Percentiles rank a stretch among this genome's conserved stretches.
These are phyloP conservation scores for Falco columbarius DNA, from an alignment of 2,797 vertebrate species.

Conservation along the genomic window DNA sequence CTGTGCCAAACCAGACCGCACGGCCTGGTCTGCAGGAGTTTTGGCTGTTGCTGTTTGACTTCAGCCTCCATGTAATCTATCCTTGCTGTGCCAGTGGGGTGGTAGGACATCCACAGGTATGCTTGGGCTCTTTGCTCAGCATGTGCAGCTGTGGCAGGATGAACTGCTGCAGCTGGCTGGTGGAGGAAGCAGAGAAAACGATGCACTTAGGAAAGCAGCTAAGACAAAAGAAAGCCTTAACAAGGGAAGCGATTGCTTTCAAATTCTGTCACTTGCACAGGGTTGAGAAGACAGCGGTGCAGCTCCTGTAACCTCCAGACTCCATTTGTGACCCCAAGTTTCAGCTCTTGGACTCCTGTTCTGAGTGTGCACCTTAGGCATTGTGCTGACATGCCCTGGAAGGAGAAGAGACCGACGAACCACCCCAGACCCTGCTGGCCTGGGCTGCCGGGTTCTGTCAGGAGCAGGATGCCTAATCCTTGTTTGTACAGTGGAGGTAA, in stretches of 20 bases:
- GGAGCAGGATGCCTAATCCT: neutral
- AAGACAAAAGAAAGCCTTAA: neutral
- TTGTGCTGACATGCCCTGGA: rapidly evolving
- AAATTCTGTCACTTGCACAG: neutral
- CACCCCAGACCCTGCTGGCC: neutral
- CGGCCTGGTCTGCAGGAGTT: neutral
- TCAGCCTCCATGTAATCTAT: neutral
- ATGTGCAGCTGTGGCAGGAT: neutral
- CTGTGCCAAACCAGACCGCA: neutral
- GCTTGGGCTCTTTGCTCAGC: neutral
- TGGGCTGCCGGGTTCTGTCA: neutral
- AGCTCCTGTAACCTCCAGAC: neutral
- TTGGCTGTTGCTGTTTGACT: neutral
- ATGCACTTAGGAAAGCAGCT: neutral
- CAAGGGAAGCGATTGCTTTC: neutral
- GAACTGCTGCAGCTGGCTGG: neutral
- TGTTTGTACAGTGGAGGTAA: neutral
- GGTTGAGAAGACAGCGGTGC: neutral
- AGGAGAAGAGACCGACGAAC: neutral
- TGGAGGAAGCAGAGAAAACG: neutral
- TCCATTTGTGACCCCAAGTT: neutral
- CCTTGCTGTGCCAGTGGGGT: neutral
- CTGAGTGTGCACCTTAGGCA: neutral
- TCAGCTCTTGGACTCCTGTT: neutral
- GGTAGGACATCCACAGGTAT: neutral